These are phyloP conservation scores for Drosophila mojavensis DNA, from an alignment of 1,140 invertebrate species.

Conservation along the genomic window DNA sequence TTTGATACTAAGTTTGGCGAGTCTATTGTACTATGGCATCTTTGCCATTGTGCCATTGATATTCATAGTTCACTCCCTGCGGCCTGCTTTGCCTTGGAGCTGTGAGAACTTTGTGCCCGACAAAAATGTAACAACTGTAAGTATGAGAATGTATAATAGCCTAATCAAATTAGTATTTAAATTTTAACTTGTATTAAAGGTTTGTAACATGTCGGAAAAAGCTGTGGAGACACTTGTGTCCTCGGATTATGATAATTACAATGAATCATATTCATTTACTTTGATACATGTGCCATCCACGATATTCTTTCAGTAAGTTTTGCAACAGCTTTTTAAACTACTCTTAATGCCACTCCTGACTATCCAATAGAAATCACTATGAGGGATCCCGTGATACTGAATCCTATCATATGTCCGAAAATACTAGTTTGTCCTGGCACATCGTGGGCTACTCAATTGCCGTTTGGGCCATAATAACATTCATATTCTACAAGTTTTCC, in stretches of 20 bases:
- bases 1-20: slow-evolving; percentile 46
- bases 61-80: slow-evolving; percentile 61
- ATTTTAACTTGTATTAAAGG: slow-evolving; percentile 5
- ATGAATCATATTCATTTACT: neutral
- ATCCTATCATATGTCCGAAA: neutral
- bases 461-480: slow-evolving; percentile 50
- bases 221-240: neutral
- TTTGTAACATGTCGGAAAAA: slow-evolving; percentile 30
- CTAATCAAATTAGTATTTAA: neutral
- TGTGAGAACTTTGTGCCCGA: slow-evolving; percentile 57
- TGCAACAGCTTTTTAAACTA: too few relatives aligned
- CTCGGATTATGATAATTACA: neutral
- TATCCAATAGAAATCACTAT: slow-evolving; percentile 44
- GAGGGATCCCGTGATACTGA: neutral
- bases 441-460: slow-evolving; percentile 28
- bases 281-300: slow-evolving; percentile 60
- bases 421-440: slow-evolving; percentile 39
- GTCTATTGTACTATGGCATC: slow-evolving; percentile 63
- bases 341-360: neutral
- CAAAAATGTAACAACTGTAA: slow-evolving; percentile 38
- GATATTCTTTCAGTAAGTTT: slow-evolving; percentile 62
- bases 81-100: slow-evolving; percentile 73
- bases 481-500: slow-evolving; percentile 62
- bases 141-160: neutral
- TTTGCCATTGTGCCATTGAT: slow-evolving; percentile 72